Percentiles rank a stretch among this genome's conserved stretches.
Evolutionary conservation across 2,888 invertebrate species (phyloP).

Genomic region (Lasioglossum calceatum): DNA sequence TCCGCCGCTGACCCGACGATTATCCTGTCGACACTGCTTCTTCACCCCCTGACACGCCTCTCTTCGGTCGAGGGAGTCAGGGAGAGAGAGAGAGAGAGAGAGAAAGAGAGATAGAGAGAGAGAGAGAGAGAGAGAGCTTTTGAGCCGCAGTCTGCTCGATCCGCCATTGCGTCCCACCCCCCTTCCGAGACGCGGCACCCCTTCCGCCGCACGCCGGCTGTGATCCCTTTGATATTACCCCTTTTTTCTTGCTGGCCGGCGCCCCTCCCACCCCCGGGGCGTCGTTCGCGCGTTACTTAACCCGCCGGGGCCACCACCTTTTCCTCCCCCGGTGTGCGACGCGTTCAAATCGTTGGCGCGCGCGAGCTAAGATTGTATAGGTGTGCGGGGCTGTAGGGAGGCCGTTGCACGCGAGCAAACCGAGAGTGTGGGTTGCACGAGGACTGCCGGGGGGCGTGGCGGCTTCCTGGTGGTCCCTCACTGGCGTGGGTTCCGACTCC

Average conservation of each 20-base stretch:
- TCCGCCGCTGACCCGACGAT: slow-evolving; percentile 76
- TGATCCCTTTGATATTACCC: slow-evolving; percentile 34
- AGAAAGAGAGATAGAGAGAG: not conserved
- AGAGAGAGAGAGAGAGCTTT: not conserved
- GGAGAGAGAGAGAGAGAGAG: not conserved
- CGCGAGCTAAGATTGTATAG: slow-evolving; percentile 47
- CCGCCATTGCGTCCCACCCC: slow-evolving; percentile 69
- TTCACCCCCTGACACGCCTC: slow-evolving; percentile 58
- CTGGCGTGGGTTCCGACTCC: slow-evolving; percentile 70
- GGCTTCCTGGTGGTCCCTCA: slow-evolving; percentile 82
- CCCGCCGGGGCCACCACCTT: slow-evolving; percentile 58
- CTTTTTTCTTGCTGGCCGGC: slow-evolving; percentile 29
- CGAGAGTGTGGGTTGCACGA: slow-evolving; percentile 72
- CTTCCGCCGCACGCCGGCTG: slow-evolving; percentile 8
- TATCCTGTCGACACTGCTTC: slow-evolving; percentile 81
- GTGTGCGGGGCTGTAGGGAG: slow-evolving; percentile 34
- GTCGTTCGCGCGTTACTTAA: slow-evolving; percentile 40
- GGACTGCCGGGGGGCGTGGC: slow-evolving; percentile 80
- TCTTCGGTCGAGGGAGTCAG: slow-evolving; percentile 21
- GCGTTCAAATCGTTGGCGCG: slow-evolving; percentile 73
- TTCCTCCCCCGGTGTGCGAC: slow-evolving; percentile 59
- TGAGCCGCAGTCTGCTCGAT: slow-evolving; percentile 65
- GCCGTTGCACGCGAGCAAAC: slow-evolving; percentile 39
- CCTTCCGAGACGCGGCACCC: slow-evolving; percentile 24
- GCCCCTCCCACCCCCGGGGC: slow-evolving; percentile 28